Conservation (phyloP, 2,113 vertebrate species). For the Odontesthes bonariensis region DNA sequence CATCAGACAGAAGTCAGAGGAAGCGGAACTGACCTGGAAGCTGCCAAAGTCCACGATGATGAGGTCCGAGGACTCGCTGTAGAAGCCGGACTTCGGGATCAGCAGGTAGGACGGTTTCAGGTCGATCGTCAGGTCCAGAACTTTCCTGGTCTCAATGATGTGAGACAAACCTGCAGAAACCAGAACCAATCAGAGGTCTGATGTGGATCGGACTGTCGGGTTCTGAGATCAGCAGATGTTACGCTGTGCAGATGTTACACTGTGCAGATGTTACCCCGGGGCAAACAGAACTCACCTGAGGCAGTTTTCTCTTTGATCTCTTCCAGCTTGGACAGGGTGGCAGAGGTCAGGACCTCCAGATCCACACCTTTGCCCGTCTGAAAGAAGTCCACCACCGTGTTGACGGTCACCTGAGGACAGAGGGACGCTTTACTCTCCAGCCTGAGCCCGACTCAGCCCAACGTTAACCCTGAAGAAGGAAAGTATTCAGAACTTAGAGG, state of each 20-base stretch:
- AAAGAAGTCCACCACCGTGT: constrained; percentile 92
- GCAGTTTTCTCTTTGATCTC: constrained; percentile 97
- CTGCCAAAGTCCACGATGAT: constrained; percentile 96
- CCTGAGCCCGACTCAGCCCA: not conserved
- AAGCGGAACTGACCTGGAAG: constrained; percentile 84
- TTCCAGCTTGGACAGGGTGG: constrained; percentile 93
- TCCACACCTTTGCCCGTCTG: constrained; percentile 88
- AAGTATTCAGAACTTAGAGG: no score
- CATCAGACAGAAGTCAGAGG: no score
- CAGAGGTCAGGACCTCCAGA: constrained; percentile 91
- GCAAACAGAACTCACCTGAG: constrained; percentile 83
- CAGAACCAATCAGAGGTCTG: constrained; percentile 11
- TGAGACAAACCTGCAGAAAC: constrained; percentile 87
- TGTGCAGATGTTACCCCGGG: no score
- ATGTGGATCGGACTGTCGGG: no score
- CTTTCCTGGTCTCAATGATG: constrained; percentile 95
- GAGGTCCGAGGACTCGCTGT: constrained; percentile 84
- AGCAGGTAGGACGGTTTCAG: constrained; percentile 95
- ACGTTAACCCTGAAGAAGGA: no score
- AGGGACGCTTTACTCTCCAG: no score
- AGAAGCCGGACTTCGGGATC: constrained; percentile 90
- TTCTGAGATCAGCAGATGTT: no score
- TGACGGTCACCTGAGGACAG: constrained; percentile 88
- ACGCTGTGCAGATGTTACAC: no score
- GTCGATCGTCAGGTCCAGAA: constrained; percentile 91